Conservation (phyloP, 2,113 vertebrate genomes). For the Capreolus pygargus region DNA sequence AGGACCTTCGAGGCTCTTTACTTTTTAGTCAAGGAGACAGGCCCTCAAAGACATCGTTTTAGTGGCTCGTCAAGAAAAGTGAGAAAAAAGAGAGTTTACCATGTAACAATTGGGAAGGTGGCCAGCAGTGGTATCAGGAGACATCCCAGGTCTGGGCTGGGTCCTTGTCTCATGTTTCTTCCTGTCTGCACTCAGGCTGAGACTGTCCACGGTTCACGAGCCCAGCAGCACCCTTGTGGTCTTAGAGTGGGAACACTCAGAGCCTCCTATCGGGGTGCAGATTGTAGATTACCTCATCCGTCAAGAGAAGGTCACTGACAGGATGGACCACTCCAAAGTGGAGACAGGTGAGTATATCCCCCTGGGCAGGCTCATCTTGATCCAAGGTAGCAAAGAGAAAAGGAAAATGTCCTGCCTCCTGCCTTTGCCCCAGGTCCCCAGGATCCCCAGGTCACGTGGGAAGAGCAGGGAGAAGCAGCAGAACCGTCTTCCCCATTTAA, state of each 20-base stretch:
- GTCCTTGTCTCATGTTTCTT: background rate
- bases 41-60: background rate
- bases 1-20: background rate
- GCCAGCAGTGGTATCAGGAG: background rate
- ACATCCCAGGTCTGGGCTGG: background rate
- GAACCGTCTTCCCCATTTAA: background rate
- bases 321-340: slow-evolving; percentile 96
- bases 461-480: background rate
- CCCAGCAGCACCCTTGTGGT: slow-evolving; percentile 97
- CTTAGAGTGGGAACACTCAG: slow-evolving; percentile 95
- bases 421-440: background rate
- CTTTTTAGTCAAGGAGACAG: background rate
- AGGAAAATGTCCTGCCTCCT: background rate
- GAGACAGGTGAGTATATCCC: slow-evolving; percentile 89
- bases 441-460: rapidly evolving
- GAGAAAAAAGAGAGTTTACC: background rate
- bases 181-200: slow-evolving; percentile 83
- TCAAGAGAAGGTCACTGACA: slow-evolving; percentile 96
- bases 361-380: background rate
- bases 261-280: slow-evolving; percentile 94
- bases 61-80: background rate
- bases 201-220: slow-evolving; percentile 91
- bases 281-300: slow-evolving; percentile 97
- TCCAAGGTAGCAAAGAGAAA: background rate
- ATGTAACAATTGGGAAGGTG: rapidly evolving